Evolutionary conservation across 2,797 vertebrate species (phyloP).

Genomic region (Triplophysa yarkandensis): DNA sequence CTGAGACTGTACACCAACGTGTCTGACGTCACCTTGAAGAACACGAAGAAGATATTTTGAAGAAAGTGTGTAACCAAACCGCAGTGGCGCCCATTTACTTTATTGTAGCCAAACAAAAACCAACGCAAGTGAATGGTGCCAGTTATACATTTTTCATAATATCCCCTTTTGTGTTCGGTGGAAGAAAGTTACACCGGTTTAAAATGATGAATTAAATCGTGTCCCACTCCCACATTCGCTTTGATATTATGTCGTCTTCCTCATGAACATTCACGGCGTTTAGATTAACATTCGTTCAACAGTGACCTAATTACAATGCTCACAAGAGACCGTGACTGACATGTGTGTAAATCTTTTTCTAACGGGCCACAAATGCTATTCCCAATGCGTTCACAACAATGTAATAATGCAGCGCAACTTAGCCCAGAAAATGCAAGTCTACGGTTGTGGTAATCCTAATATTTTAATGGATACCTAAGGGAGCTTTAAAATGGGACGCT

Average conservation of each 20-base stretch:
- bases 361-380: not conserved
- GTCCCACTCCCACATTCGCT: not conserved
- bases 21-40: no score
- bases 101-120: no score
- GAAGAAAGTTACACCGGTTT: no score
- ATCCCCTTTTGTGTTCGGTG: no score
- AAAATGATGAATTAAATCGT: no score
- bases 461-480: slow-evolving; percentile 39
- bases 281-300: slow-evolving; percentile 7
- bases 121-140: no score
- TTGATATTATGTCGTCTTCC: not conserved
- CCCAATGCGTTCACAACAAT: not conserved
- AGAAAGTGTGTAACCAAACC: no score
- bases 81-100: no score
- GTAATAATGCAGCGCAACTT: slow-evolving; percentile 18
- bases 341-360: not conserved
- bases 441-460: slow-evolving; percentile 22
- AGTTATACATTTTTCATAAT: no score
- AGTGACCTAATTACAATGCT: not conserved
- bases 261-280: not conserved
- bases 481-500: slow-evolving; percentile 10
- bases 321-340: not conserved
- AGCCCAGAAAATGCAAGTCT: not conserved
- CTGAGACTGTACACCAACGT: no score
- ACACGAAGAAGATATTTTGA: no score